phyloP scores from a whole-genome alignment of 2,797 vertebrate species.

The Rhynchonycteris naso region DNA sequence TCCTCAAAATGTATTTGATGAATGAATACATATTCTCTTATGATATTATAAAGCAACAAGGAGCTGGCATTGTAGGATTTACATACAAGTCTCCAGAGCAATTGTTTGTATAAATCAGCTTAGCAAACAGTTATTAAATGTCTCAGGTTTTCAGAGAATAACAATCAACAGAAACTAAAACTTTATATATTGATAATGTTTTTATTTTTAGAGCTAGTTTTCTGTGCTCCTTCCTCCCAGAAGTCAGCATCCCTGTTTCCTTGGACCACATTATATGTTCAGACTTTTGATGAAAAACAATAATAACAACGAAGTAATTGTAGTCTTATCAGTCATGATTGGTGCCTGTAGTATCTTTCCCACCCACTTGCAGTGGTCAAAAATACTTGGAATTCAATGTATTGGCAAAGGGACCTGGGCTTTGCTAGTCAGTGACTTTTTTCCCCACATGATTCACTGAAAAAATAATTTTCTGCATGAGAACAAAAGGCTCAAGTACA shows the following conservation, averaged over 20 bases:
- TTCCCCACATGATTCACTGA: neutral
- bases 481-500: neutral
- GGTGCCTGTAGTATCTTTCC: neutral
- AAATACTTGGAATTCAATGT: slow-evolving; percentile 40
- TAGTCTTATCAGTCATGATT: neutral
- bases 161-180: neutral
- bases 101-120: neutral
- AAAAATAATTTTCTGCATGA: neutral
- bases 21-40: neutral
- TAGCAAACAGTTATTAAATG: slow-evolving; percentile 11
- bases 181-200: slow-evolving; percentile 23
- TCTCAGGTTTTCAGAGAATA: slow-evolving; percentile 40
- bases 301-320: neutral
- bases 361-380: neutral
- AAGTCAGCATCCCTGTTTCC: neutral
- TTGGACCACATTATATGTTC: neutral
- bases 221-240: neutral
- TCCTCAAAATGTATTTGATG: neutral
- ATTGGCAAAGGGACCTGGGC: neutral
- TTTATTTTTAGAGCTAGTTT: slow-evolving; percentile 29
- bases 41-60: neutral
- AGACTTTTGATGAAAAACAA: slow-evolving; percentile 36
- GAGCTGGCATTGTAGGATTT: neutral
- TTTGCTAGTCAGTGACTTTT: slow-evolving; percentile 27
- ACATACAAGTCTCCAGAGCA: neutral